These are phyloP conservation scores for Panthera tigris DNA, from an alignment of 2,113 vertebrate species.

Conservation along the genomic window DNA sequence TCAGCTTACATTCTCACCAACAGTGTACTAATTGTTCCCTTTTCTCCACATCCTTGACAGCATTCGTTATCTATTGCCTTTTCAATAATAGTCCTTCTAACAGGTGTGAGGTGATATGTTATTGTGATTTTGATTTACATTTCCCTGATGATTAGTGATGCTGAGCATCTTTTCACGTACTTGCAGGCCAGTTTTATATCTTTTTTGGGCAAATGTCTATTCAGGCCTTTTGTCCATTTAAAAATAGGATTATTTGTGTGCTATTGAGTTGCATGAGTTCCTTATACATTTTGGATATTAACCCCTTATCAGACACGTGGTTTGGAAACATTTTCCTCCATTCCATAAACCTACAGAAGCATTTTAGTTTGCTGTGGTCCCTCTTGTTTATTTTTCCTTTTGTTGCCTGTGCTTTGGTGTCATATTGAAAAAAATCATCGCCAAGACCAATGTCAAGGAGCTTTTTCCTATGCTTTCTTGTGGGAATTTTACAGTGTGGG, in stretches of 20 bases:
- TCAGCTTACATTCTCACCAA: not conserved
- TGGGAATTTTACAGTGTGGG: not conserved
- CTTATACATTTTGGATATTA: not conserved
- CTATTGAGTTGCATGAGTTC: not conserved
- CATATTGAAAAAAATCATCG: not conserved
- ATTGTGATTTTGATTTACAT: not conserved
- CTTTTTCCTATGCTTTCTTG: not conserved
- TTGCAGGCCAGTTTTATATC: not conserved
- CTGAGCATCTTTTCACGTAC: not conserved
- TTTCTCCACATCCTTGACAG: not conserved
- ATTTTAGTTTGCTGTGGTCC: not conserved
- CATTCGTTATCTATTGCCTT: not conserved
- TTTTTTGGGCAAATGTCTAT: not conserved
- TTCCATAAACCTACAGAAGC: not conserved
- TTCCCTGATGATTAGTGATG: not conserved
- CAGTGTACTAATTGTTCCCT: not conserved
- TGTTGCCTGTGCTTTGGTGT: not conserved
- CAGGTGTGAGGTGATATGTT: not conserved
- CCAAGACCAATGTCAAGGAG: not conserved
- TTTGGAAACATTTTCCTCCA: not conserved
- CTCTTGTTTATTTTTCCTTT: not conserved
- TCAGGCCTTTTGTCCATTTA: not conserved
- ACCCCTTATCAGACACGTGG: not conserved
- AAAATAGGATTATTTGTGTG: not conserved
- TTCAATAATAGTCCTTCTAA: not conserved